phyloP scores from a whole-genome alignment of 1,140 invertebrate genomes.

The Heterodera carotae region DNA sequence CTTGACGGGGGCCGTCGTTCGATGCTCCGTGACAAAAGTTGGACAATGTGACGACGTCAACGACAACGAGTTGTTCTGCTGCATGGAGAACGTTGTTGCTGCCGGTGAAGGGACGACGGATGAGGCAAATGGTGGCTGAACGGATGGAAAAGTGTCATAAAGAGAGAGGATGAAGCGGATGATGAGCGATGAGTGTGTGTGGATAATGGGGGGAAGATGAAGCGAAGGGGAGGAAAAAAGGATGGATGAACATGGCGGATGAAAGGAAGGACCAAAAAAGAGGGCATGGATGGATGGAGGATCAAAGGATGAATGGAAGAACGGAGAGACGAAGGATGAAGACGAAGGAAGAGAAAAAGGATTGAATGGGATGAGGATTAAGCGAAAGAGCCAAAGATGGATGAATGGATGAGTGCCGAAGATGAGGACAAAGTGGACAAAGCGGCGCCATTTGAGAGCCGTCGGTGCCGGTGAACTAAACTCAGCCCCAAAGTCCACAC shows the following conservation, averaged over 20 bases:
- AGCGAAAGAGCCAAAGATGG: background rate
- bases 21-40: background rate
- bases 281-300: background rate
- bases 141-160: background rate
- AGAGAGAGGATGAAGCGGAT: background rate
- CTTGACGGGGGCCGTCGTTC: constrained; percentile 2
- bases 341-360: background rate
- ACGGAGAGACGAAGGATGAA: background rate
- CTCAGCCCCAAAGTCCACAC: no score
- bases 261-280: no score
- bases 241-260: background rate
- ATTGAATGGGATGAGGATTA: no score
- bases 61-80: no score
- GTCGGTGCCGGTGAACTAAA: no score
- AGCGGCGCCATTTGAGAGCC: no score
- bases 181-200: background rate
- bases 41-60: no score
- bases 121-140: background rate
- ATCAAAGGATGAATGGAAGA: background rate
- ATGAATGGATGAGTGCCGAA: background rate
- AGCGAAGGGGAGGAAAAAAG: background rate
- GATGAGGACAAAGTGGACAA: no score
- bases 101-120: background rate
- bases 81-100: background rate
- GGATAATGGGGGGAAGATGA: background rate